Evolutionary conservation across 2,797 vertebrate species (phyloP), one percentile per base, ranked within the genome.

Genomic region (Philypnodon macrostomus): DNA sequence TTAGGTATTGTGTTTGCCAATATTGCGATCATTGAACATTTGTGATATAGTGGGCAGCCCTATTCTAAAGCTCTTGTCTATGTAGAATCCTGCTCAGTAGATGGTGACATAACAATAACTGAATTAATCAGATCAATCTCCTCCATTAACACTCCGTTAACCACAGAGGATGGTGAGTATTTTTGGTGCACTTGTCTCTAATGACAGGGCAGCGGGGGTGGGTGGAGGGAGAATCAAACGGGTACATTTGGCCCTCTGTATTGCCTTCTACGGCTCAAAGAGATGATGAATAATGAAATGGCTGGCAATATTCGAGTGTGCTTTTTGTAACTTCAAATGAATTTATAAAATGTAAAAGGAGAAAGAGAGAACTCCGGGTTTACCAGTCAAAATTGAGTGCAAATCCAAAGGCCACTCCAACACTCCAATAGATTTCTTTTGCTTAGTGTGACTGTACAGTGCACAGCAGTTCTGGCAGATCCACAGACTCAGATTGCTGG

Each of bases 111-210:
- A 76, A 81, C 75, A 70, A 73, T 70, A 37, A 50, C 29, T 69
- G 47, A 29, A 58, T 53, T 53, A 78, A 64, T 67, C 52, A 42
- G 67, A 83, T 80, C 70, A 71, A 63, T 78, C 67, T 64, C 59
- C 46, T 26, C 46, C 34, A 35, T 47, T 54, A 63, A 70, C 67
- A 80, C 53, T 70, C 72, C 11, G 47, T 77, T 75, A 84, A 78
- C 72, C 68, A 63, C 74, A 64, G 65, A 76, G 75, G 70, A 79
- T 63, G 70, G 67, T 14, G 69, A 72, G 75, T 85, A 85, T 88
- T 88, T 85, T 81, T 81, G 81, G 79, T 78, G 63, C 70, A 71
- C 79, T 86, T 83, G 68, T 79, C 68, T 85, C 70, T 80, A 85
- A 85, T 87, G 87, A 85, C 79, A 81, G 80, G 79, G 80, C 76